A percentile compares a stretch with the other conserved stretches of the same genome.
phyloP scores from a whole-genome alignment of 2,113 vertebrate species.

The Psittacus erithacus region DNA sequence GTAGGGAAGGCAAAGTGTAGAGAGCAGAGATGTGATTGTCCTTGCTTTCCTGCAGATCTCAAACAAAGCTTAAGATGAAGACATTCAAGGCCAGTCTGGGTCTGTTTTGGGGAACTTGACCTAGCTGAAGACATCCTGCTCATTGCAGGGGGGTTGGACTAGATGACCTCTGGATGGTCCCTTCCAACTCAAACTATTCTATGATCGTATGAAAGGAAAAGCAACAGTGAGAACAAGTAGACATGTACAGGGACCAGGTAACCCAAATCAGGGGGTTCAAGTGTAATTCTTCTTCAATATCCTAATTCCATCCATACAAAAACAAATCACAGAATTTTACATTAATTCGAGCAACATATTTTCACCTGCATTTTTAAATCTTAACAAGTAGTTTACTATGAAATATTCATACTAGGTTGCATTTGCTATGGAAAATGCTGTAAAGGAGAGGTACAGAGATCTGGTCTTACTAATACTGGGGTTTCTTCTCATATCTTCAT shows the following conservation, averaged over 20 bases:
- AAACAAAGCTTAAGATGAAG: neutral
- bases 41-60: neutral
- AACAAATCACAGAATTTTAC: neutral
- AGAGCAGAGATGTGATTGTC: neutral
- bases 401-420: neutral
- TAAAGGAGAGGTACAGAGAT: neutral
- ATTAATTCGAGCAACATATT: neutral
- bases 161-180: neutral
- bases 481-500: neutral
- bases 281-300: neutral
- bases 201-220: neutral
- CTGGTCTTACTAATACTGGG: accelerated
- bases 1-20: neutral
- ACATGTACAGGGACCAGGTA: neutral
- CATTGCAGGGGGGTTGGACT: neutral
- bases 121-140: neutral
- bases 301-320: neutral
- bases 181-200: neutral
- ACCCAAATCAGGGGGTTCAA: neutral
- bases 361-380: neutral
- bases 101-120: neutral
- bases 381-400: neutral
- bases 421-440: neutral
- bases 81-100: neutral
- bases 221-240: neutral